Evolutionary conservation across 2,888 invertebrate genomes (phyloP).

Genomic region (Mantis religiosa): DNA sequence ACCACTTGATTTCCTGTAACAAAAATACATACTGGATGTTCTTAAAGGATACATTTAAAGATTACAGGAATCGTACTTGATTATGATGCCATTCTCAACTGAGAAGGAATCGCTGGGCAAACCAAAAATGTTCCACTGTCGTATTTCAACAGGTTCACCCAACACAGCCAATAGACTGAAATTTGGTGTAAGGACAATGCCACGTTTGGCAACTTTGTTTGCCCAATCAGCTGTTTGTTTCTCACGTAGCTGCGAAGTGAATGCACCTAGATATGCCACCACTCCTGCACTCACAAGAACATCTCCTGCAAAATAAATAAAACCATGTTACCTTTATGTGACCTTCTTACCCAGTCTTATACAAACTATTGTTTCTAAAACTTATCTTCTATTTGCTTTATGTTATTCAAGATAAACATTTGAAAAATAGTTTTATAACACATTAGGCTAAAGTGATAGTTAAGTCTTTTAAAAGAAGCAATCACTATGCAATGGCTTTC

Average conservation of each 20-base stretch:
- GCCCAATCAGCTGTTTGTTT: conserved; percentile 73
- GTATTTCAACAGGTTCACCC: conserved; percentile 82
- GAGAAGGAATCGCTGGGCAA: conserved; percentile 86
- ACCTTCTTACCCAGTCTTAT: no score
- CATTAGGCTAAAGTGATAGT: no score
- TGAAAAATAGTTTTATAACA: no score
- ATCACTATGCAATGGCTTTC: no score
- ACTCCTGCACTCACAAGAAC: conserved; percentile 83
- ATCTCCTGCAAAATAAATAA: conserved; percentile 59
- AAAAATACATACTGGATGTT: no score
- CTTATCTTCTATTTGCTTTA: no score
- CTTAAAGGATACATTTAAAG: no score
- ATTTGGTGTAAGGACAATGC: conserved; percentile 69
- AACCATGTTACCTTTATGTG: no score
- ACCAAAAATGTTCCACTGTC: conserved; percentile 88
- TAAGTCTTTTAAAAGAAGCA: no score
- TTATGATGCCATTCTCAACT: conserved; percentile 87
- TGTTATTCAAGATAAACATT: no score
- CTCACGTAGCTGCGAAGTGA: conserved; percentile 68
- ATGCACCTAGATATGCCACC: conserved; percentile 88
- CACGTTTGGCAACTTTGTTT: conserved; percentile 59
- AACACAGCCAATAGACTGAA: conserved; percentile 75
- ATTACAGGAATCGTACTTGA: conserved; percentile 57
- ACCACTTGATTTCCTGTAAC: no score
- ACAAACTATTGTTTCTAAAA: no score